phyloP scores from a whole-genome alignment of 2,797 vertebrate genomes.

The Choloepus didactylus region DNA sequence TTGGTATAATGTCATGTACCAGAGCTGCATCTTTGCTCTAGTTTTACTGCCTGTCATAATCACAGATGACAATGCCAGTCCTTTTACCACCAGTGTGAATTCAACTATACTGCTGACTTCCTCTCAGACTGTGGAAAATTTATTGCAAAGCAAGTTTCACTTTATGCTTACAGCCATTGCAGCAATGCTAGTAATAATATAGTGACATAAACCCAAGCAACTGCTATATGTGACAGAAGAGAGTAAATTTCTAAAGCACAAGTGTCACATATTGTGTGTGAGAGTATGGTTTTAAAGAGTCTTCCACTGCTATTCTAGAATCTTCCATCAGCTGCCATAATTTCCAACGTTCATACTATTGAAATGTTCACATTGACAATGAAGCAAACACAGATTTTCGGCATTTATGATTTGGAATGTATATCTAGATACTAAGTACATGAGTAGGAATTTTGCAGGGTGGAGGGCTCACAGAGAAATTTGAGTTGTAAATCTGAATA shows the following conservation, averaged over 20 bases:
- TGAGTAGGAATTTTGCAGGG: neutral
- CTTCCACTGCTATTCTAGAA: neutral
- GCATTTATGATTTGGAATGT: neutral
- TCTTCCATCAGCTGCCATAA: neutral
- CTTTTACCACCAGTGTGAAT: conserved; percentile 66
- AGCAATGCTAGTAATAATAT: conserved; percentile 59
- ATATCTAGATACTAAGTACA: neutral
- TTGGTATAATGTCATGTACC: conserved; percentile 68
- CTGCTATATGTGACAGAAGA: neutral
- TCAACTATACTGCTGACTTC: conserved; percentile 56
- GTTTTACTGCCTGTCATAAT: conserved; percentile 70
- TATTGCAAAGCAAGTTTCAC: conserved; percentile 68
- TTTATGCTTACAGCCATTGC: conserved; percentile 68
- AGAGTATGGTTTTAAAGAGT: neutral
- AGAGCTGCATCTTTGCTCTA: conserved; percentile 55
- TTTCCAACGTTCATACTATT: neutral
- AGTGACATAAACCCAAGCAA: conserved; percentile 57
- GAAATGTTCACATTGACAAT: neutral
- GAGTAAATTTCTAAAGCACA: conserved; percentile 39
- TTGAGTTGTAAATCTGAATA: neutral
- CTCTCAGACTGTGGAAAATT: conserved; percentile 58
- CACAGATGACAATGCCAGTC: conserved; percentile 70
- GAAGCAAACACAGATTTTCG: neutral
- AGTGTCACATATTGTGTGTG: too few relatives aligned
- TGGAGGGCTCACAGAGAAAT: neutral